A percentile compares a stretch with the other conserved stretches of the same genome.
Evolutionary conservation across 2,888 invertebrate genomes (phyloP).

Genomic region (Rhamnusium bicolor): DNA sequence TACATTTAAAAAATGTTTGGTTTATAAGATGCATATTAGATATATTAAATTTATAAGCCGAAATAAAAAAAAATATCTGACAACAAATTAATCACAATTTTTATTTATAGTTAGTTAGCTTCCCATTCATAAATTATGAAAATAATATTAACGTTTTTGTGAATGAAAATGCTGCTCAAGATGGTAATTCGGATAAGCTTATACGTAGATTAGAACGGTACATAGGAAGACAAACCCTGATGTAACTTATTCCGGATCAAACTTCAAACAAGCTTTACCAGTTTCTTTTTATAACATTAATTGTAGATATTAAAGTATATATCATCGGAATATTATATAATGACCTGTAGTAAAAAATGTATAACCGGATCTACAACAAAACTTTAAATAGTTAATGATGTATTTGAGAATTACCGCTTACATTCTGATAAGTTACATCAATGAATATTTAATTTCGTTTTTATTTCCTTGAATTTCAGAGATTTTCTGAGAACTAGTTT

Average conservation of each 20-base stretch:
- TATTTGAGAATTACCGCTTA: neutral
- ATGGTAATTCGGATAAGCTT: constrained; percentile 2
- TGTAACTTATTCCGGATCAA: neutral
- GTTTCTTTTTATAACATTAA: constrained; percentile 7
- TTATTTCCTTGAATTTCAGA: too few relatives aligned
- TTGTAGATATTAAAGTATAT: neutral
- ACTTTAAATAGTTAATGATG: neutral
- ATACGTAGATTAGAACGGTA: constrained; percentile 8
- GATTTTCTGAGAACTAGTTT: too few relatives aligned
- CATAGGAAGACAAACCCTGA: constrained; percentile 1
- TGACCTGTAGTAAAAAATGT: neutral
- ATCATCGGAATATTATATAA: neutral
- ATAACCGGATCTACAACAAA: neutral
- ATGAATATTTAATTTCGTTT: neutral
- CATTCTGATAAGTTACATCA: neutral
- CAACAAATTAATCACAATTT: constrained; percentile 5
- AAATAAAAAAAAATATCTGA: neutral
- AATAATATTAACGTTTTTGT: constrained; percentile 11
- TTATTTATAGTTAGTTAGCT: neutral
- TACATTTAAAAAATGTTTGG: too few relatives aligned
- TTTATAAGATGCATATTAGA: neutral
- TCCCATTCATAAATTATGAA: constrained; percentile 15
- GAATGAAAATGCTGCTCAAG: constrained; percentile 1
- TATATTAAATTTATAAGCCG: neutral
- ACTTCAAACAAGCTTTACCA: neutral